A percentile compares a stretch with the other conserved stretches of the same genome.
Evolutionary conservation across 2,113 vertebrate genomes (phyloP).

Genomic region (Dendropsophus ebraccatus): DNA sequence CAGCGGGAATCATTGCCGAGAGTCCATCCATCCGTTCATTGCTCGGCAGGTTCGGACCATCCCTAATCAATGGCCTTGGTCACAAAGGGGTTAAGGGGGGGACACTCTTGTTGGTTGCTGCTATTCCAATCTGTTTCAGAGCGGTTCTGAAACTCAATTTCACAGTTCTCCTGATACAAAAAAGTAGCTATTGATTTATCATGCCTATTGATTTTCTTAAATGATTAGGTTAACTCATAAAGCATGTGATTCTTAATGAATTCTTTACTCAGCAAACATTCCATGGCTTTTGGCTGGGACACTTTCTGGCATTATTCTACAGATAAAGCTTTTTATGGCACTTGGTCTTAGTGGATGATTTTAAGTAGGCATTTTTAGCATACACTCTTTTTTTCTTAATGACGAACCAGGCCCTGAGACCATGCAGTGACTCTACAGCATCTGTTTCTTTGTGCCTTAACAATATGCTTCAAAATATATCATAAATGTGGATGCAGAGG

Average conservation of each 20-base stretch:
- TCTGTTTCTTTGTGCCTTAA: slow-evolving; percentile 49
- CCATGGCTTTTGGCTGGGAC: slow-evolving; percentile 54
- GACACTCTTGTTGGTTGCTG: slow-evolving; percentile 2
- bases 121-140: slow-evolving; percentile 41
- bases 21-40: too few species aligned
- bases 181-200: slow-evolving; percentile 59
- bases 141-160: slow-evolving; percentile 47
- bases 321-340: slow-evolving; percentile 56
- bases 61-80: too few species aligned
- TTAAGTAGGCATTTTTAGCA: slow-evolving; percentile 47
- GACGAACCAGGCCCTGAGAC: slow-evolving; percentile 1
- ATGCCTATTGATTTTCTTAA: slow-evolving; percentile 57
- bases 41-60: too few species aligned
- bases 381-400: slow-evolving; percentile 35
- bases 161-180: slow-evolving; percentile 49
- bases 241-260: slow-evolving; percentile 56
- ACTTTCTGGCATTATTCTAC: slow-evolving; percentile 31
- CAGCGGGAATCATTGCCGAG: too few species aligned
- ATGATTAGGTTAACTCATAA: slow-evolving; percentile 58
- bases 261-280: slow-evolving; percentile 59
- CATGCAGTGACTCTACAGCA: slow-evolving; percentile 9
- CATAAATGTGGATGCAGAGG: background rate
- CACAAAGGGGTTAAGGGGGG: background rate
- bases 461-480: background rate
- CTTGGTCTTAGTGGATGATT: slow-evolving; percentile 47